phyloP scores from a whole-genome alignment of 53 echinoderm and acorn worm genomes.

The Holothuria leucospilota region DNA sequence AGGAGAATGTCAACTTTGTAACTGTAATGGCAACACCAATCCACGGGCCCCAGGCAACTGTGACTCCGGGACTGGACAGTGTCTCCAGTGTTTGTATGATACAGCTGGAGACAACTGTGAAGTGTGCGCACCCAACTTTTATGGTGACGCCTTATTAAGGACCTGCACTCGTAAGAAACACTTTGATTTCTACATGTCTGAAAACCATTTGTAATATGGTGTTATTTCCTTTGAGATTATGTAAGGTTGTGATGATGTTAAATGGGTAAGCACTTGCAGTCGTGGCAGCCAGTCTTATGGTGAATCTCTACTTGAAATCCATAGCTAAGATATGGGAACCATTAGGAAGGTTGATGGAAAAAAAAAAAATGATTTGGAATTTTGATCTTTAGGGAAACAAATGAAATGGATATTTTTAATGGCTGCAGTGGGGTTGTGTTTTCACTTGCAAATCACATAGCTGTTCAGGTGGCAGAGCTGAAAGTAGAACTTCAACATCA shows the following conservation, averaged over 20 bases:
- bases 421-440: not conserved
- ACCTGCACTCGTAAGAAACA: slow-evolving; percentile 76
- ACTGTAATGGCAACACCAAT: slow-evolving; percentile 90
- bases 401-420: too few species aligned
- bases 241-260: not conserved
- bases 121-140: slow-evolving; percentile 76
- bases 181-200: not conserved
- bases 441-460: not conserved
- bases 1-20: slow-evolving; percentile 85
- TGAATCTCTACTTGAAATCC: too few species aligned
- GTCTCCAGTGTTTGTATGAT: slow-evolving; percentile 83
- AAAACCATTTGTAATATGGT: not conserved
- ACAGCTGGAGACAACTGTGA: slow-evolving; percentile 84
- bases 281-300: too few species aligned
- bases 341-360: too few species aligned
- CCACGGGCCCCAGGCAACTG: slow-evolving; percentile 90
- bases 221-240: not conserved
- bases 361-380: too few species aligned
- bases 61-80: slow-evolving; percentile 72
- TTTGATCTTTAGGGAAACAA: too few species aligned
- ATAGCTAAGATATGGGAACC: too few species aligned
- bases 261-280: too few species aligned
- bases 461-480: too few species aligned
- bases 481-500: too few species aligned
- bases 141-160: slow-evolving; percentile 82